Evolutionary conservation across 1,140 invertebrate species (phyloP).

Genomic region (fruit fly (Drosophila melanogaster)): DNA sequence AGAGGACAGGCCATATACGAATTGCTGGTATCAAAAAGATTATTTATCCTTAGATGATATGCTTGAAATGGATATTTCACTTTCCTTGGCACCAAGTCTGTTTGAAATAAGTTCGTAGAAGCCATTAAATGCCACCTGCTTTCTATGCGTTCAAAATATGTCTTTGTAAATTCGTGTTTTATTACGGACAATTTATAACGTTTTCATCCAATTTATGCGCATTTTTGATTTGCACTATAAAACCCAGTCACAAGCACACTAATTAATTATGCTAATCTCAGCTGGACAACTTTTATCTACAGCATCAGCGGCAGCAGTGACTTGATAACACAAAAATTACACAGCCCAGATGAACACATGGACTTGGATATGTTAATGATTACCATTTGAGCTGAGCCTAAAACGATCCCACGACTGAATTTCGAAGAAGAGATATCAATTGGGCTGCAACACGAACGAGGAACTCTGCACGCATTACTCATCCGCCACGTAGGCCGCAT

Average conservation of each 20-base stretch:
- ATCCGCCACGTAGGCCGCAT: slow-evolving; percentile 69
- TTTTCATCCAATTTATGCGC: slow-evolving; percentile 74
- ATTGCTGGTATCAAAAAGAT: background rate
- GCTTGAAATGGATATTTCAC: background rate
- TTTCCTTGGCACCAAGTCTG: background rate
- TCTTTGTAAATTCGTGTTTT: slow-evolving; percentile 61
- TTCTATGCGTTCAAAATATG: slow-evolving; percentile 24
- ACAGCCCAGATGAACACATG: slow-evolving; percentile 19
- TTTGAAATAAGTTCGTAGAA: background rate
- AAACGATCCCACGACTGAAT: slow-evolving; percentile 10
- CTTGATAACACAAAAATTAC: slow-evolving; percentile 53
- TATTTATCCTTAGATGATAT: too few relatives aligned
- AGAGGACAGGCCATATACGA: background rate
- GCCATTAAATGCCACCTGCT: slow-evolving; percentile 67
- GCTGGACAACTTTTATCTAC: slow-evolving; percentile 60
- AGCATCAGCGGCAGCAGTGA: slow-evolving; percentile 36
- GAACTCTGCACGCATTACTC: slow-evolving; percentile 55
- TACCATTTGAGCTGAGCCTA: slow-evolving; percentile 27
- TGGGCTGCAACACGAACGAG: slow-evolving; percentile 2
- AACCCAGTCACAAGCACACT: slow-evolving; percentile 64
- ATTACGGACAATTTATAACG: slow-evolving; percentile 76
- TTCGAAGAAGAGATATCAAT: slow-evolving; percentile 22
- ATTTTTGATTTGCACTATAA: slow-evolving; percentile 81
- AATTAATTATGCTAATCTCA: slow-evolving; percentile 80
- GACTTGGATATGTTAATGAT: slow-evolving; percentile 36